Evolutionary conservation across 2,113 vertebrate species (phyloP), one percentile per base, ranked within the genome.

Genomic region (Uria aalge): DNA sequence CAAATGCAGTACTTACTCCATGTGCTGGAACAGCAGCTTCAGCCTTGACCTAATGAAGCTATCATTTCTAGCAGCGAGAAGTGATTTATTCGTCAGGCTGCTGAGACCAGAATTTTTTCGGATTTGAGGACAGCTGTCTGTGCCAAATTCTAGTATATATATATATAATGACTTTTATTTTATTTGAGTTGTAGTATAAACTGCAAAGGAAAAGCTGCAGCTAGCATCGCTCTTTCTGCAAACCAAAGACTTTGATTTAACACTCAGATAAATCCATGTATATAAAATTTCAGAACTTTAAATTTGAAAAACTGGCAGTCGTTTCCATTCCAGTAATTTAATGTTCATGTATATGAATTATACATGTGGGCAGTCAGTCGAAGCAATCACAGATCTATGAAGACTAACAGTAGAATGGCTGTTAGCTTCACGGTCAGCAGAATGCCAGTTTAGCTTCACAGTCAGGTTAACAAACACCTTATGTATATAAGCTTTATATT

Each of bases 21-120:
- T 86, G 84, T 91, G 69, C 92, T 97, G 93, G 75, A 91, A 85
- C 80, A 73, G 76, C 88, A 90, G 62, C 55, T 81, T 95, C 85
- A 97, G 71, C 85, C 56, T 96, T 95, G 95, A 96, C 86, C 95
- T 97, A 85, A 97, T 69, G 87, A 93, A 85, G 63, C 72, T 94
- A 77, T 95, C 82, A 20, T 91, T 96, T 94, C 52, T 90, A 86
- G 74, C 55, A 94, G 90, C 15, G 60, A 95, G 71, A 97, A 89
- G 77, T 59, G 50, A 94, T 89, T 94, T 82, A 60, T 85, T 94
- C 95, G 96, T 96, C 96, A 90, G 55, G 45, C 77, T 92, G 69
- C 80, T 83, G 88, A 92, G 73, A 45, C 62, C 73, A 93, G 79
- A 83, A 11, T 26, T 88, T 88, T 90, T 47, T 63, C 2, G 8